A percentile compares a stretch with the other conserved stretches of the same genome.
Evolutionary conservation across 1,140 invertebrate genomes (phyloP).

Genomic region (Pachypeltis micranthus): DNA sequence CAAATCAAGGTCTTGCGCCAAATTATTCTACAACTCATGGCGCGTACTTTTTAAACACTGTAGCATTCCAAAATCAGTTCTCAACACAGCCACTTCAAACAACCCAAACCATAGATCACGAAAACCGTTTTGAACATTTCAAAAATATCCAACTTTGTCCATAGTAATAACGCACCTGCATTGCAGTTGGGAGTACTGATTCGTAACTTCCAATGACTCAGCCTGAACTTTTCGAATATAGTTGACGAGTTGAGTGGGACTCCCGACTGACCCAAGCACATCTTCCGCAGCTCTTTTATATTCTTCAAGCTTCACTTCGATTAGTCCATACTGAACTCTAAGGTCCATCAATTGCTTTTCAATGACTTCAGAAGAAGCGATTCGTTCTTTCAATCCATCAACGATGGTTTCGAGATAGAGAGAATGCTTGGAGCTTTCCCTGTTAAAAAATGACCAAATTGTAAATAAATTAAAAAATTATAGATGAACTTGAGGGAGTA

Average conservation of each 20-base stretch:
- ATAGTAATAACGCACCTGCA: constrained; percentile 16
- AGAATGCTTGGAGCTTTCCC: constrained; percentile 20
- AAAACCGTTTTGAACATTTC: too few species aligned
- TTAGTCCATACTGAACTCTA: constrained; percentile 17
- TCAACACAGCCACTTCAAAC: too few species aligned
- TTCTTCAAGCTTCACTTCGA: constrained; percentile 15
- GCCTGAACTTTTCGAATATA: constrained; percentile 21
- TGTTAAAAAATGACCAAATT: too few species aligned
- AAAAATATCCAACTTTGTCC: too few species aligned
- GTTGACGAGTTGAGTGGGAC: not conserved
- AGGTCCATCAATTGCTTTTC: constrained; percentile 20
- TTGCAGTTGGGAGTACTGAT: constrained; percentile 21
- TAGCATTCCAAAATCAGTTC: not conserved
- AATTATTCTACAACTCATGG: too few species aligned
- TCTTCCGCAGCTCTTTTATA: constrained; percentile 19
- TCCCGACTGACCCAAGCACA: constrained; percentile 3
- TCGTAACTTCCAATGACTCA: constrained; percentile 15
- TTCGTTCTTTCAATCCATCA: constrained; percentile 16
- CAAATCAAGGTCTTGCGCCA: too few species aligned
- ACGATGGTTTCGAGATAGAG: constrained; percentile 24
- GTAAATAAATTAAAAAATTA: too few species aligned
- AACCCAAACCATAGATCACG: too few species aligned
- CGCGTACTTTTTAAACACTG: too few species aligned
- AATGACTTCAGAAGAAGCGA: constrained; percentile 12
- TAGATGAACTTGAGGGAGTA: too few species aligned